A percentile compares a stretch with the other conserved stretches of the same genome.
phyloP scores from a whole-genome alignment of 2,888 invertebrate genomes.

The Trachelus stipa region DNA sequence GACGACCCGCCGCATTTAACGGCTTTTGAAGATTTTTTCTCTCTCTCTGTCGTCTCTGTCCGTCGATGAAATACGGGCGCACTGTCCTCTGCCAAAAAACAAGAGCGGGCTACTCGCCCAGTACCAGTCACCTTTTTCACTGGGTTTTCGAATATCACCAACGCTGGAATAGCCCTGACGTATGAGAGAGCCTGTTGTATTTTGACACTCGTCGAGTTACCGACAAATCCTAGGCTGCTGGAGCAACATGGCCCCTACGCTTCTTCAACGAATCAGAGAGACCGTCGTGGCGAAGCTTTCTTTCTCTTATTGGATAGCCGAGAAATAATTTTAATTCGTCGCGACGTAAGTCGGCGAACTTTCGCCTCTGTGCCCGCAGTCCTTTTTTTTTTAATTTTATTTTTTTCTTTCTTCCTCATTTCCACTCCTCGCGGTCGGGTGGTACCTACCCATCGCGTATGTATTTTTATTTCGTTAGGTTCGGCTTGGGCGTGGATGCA shows the following conservation, averaged over 20 bases:
- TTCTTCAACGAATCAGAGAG: not conserved
- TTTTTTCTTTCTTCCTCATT: conserved; percentile 13
- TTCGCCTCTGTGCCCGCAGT: not conserved
- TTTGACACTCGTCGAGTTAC: not conserved
- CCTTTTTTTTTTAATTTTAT: not conserved
- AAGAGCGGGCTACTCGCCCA: not conserved
- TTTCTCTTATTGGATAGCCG: not conserved
- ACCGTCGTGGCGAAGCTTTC: not conserved
- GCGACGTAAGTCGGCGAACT: conserved; percentile 3
- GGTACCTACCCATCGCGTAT: not conserved
- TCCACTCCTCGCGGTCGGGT: not conserved
- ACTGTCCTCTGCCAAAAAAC: not conserved
- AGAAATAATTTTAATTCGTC: not conserved
- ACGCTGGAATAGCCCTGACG: not conserved
- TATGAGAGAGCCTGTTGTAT: not conserved
- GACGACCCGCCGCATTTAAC: conserved; percentile 1
- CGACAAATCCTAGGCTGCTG: not conserved
- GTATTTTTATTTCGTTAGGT: conserved; percentile 44
- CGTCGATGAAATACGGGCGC: not conserved
- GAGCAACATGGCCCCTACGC: not conserved
- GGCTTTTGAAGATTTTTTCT: not conserved
- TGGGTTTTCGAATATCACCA: not conserved
- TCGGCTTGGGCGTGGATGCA: conserved; percentile 36
- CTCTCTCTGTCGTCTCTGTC: conserved; percentile 2
- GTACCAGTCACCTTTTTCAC: not conserved